Conservation (phyloP, 92 coral and sea anemone species). For the Zoanthus gigantus region DNA sequence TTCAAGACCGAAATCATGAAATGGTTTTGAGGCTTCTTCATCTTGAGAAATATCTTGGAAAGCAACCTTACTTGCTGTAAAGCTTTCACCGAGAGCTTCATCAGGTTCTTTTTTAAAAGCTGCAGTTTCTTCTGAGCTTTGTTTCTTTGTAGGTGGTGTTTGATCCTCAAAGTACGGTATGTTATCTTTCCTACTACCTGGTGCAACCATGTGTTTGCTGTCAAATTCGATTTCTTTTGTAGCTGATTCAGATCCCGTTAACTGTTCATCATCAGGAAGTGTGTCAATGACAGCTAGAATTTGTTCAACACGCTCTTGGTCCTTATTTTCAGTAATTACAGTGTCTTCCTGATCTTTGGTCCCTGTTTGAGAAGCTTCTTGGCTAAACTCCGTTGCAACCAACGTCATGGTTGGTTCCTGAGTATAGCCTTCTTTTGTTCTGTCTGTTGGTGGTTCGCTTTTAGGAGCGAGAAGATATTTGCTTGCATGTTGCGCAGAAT, state of each 20-base stretch:
- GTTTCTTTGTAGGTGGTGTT: background rate
- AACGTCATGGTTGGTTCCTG: background rate
- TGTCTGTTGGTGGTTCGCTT: background rate
- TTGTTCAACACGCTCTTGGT: slow-evolving; percentile 9
- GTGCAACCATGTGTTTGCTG: background rate
- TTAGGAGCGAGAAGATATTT: slow-evolving; percentile 17
- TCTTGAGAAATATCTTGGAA: slow-evolving; percentile 2
- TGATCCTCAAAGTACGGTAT: background rate
- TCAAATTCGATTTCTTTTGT: too few species aligned
- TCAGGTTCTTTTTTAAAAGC: slow-evolving; percentile 9
- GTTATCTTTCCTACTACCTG: background rate
- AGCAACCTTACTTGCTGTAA: background rate
- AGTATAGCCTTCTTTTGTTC: background rate
- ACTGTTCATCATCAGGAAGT: slow-evolving; percentile 27
- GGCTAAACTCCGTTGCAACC: background rate
- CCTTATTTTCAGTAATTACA: slow-evolving; percentile 9
- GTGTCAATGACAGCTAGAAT: slow-evolving; percentile 38
- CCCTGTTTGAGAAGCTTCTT: background rate
- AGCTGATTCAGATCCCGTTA: background rate
- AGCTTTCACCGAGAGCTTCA: background rate
- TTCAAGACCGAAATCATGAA: background rate
- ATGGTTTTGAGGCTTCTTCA: background rate
- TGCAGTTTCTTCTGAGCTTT: slow-evolving; percentile 22
- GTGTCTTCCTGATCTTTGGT: background rate
- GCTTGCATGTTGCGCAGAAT: slow-evolving; percentile 30